Percentiles rank a stretch among this genome's conserved stretches.
phyloP scores from a whole-genome alignment of 2,888 invertebrate species.

The Drosophila kuntzei region DNA sequence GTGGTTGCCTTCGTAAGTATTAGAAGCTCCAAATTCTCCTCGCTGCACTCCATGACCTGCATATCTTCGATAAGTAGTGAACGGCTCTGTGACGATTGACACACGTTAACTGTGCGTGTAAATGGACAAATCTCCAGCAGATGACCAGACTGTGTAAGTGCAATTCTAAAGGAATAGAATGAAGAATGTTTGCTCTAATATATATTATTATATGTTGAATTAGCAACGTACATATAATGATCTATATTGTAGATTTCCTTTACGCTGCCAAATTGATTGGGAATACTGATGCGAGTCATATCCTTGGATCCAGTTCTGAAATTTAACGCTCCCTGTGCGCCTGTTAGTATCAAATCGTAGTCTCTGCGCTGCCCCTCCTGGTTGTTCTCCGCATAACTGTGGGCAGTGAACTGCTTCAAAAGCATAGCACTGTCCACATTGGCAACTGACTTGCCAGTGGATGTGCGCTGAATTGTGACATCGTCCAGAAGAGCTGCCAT shows the following conservation, averaged over 20 bases:
- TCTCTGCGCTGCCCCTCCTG: slow-evolving; percentile 26
- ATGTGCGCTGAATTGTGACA: slow-evolving; percentile 69
- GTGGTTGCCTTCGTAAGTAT: slow-evolving; percentile 75
- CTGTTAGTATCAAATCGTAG: slow-evolving; percentile 57
- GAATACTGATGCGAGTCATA: slow-evolving; percentile 64
- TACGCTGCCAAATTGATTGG: slow-evolving; percentile 72
- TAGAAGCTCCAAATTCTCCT: slow-evolving; percentile 82
- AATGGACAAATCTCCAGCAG: slow-evolving; percentile 83
- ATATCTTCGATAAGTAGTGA: slow-evolving; percentile 81
- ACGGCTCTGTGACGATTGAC: slow-evolving; percentile 27
- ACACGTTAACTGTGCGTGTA: slow-evolving; percentile 71
- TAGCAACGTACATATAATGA: slow-evolving; percentile 76
- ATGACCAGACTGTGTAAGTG: slow-evolving; percentile 80
- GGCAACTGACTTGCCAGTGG: slow-evolving; percentile 55
- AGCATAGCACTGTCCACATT: slow-evolving; percentile 60
- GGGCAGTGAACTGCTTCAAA: slow-evolving; percentile 30
- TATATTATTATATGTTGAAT: too few relatives aligned
- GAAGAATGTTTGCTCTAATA: neutral
- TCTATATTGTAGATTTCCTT: slow-evolving; percentile 82
- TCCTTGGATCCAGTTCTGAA: slow-evolving; percentile 65
- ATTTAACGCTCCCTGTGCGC: slow-evolving; percentile 57
- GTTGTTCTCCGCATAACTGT: slow-evolving; percentile 58
- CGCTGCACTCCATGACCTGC: slow-evolving; percentile 82
- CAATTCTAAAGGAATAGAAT: slow-evolving; percentile 62
- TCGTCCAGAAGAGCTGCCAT: slow-evolving; percentile 71